Conservation (phyloP, 2,797 vertebrate species). For the Oophaga sylvatica region DNA sequence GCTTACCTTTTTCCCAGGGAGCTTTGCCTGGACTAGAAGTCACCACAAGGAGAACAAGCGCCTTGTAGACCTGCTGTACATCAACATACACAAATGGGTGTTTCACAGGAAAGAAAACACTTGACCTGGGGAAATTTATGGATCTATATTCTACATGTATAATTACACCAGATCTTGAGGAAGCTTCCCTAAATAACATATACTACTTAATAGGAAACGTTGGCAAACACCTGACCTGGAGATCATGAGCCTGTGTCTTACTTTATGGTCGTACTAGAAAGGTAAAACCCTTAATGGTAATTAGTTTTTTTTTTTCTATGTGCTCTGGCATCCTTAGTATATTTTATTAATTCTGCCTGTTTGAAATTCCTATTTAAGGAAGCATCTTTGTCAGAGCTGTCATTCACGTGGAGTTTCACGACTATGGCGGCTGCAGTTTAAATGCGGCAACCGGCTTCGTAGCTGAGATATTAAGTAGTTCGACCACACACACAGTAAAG, state of each 20-base stretch:
- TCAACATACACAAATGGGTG: neutral
- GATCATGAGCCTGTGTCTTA: too few relatives aligned
- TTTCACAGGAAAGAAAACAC: neutral
- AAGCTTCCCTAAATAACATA: neutral
- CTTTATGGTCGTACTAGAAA: neutral
- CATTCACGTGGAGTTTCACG: constrained; percentile 66
- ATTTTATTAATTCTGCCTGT: constrained; percentile 32
- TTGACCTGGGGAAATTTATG: neutral
- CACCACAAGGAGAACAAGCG: too few relatives aligned
- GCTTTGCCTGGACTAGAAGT: too few relatives aligned
- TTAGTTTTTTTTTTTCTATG: neutral
- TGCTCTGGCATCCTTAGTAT: constrained; percentile 16
- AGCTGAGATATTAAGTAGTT: constrained; percentile 79
- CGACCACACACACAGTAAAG: constrained; percentile 88
- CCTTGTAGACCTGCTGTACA: neutral
- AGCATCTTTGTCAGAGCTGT: constrained; percentile 40
- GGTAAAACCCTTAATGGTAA: neutral
- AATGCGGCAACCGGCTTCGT: constrained; percentile 79
- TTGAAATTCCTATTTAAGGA: constrained; percentile 61
- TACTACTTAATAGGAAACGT: too few relatives aligned
- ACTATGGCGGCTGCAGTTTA: constrained; percentile 69
- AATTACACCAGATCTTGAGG: neutral
- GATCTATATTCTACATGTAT: neutral
- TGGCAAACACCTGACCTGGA: too few relatives aligned
- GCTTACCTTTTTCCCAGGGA: too few relatives aligned